Evolutionary conservation across 2,113 vertebrate genomes (phyloP), one percentile per base, ranked within the genome.

Genomic region (Microtus oregoni): DNA sequence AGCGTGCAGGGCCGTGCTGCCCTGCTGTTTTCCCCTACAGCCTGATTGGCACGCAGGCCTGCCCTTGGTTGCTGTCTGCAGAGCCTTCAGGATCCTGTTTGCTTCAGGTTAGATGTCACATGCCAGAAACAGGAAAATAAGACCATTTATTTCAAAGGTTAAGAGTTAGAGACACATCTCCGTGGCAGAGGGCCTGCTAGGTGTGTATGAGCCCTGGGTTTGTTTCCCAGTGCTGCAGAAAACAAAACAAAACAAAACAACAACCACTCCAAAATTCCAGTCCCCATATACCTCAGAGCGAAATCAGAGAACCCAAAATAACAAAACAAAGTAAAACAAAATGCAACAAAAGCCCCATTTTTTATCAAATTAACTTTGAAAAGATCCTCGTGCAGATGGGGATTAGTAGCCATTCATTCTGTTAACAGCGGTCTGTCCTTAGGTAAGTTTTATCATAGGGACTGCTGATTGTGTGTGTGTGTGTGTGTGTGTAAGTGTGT

Each of bases 331-430:
- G 58, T 24, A 68, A 87, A 72, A 76, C 3, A n/a, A 44, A 50
- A 17, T n/a, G 14, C 22, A 14, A 26, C 61, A n/a, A 52, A 65
- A 63, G 22, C 22, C 14, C 7, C 63, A 30, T 68, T 94, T 94
- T 85, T 92, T 72, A 50, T 77, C 55, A 44, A 94, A 90, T n/a
- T 85, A 90, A 73, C n/a, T 88, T 81, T 38, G 14, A 12, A 58
- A 83, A 76, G 4, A 24, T 61, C 61, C 19, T 15, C 70, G 28
- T 75, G 44, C 14, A 86, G 67, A 73, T 70, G 67, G 86, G 35
- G 22, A 72, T 65, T 20, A 44, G 44, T 89, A 68, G 19, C 35
- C 73, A n/a, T 76, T 88, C 35, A 63, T 70, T 92, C 24, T 35
- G 47, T 78, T 89, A n/a, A 70, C 32, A 38, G 3, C 67, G 83